Conservation (phyloP, 1,140 invertebrate species). For the Sitophilus oryzae region DNA sequence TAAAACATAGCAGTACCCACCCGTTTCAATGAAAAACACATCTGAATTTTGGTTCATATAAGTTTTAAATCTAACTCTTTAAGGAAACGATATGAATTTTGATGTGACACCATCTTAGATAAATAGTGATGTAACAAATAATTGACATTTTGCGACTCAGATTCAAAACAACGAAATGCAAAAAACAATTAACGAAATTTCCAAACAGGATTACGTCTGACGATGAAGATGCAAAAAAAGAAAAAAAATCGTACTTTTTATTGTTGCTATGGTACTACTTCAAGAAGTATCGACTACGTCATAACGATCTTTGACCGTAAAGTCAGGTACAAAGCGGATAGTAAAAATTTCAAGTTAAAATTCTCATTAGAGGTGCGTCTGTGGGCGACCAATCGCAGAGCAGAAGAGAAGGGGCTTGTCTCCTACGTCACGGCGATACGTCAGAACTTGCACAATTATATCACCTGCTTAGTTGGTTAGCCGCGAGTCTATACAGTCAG, state of each 20-base stretch:
- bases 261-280: slow-evolving; percentile 16
- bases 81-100: too few relatives aligned
- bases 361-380: slow-evolving; percentile 21
- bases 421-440: slow-evolving; percentile 23
- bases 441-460: slow-evolving; percentile 21
- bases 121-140: not conserved
- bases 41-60: too few relatives aligned
- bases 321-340: slow-evolving; percentile 7
- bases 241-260: not conserved
- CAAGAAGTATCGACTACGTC: not conserved
- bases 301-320: slow-evolving; percentile 3
- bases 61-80: too few relatives aligned
- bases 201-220: not conserved
- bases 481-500: slow-evolving; percentile 17
- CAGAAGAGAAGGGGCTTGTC: slow-evolving; percentile 15
- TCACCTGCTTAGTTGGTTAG: slow-evolving; percentile 25
- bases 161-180: not conserved
- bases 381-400: slow-evolving; percentile 14
- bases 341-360: slow-evolving; percentile 7
- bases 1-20: too few relatives aligned
- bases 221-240: not conserved
- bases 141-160: not conserved
- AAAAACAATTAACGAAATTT: not conserved
- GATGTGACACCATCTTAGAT: too few relatives aligned
- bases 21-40: too few relatives aligned